phyloP scores from a whole-genome alignment of 2,888 invertebrate species.

The Limnephilus auricula region DNA sequence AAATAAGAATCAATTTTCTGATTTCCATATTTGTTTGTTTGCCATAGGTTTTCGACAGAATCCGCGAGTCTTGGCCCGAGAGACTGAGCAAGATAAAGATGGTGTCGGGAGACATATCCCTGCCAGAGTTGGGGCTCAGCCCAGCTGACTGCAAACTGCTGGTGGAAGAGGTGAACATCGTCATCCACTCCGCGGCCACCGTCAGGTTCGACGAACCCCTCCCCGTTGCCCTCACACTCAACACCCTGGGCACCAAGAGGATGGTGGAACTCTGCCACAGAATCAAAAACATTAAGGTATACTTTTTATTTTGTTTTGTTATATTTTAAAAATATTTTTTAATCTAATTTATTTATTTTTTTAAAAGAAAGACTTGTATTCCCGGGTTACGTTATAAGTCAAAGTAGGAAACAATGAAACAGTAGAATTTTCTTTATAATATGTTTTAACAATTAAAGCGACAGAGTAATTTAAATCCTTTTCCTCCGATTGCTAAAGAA shows the following conservation, averaged over 20 bases:
- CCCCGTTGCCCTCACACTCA: constrained; percentile 90
- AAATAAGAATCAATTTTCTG: too few relatives aligned
- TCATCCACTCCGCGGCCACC: constrained; percentile 98
- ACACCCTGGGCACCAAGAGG: constrained; percentile 92
- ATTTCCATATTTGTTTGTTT: neutral
- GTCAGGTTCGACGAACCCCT: constrained; percentile 96
- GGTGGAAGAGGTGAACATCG: constrained; percentile 84
- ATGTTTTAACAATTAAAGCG: too few relatives aligned
- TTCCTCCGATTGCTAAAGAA: too few relatives aligned
- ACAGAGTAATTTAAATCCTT: too few relatives aligned
- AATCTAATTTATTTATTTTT: too few relatives aligned
- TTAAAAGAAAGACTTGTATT: too few relatives aligned
- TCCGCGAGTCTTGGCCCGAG: constrained; percentile 82
- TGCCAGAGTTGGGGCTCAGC: constrained; percentile 84
- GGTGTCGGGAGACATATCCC: constrained; percentile 87
- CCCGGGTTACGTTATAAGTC: too few relatives aligned
- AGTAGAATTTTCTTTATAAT: too few relatives aligned
- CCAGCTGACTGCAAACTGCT: constrained; percentile 81
- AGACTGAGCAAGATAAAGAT: constrained; percentile 83
- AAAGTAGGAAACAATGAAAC: too few relatives aligned
- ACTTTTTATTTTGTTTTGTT: neutral
- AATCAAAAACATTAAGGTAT: constrained; percentile 86
- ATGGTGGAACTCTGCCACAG: constrained; percentile 89
- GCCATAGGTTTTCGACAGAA: constrained; percentile 83
- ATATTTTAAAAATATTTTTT: too few relatives aligned